phyloP scores from a whole-genome alignment of 2,888 invertebrate species.

The Drosophila barbarae region DNA sequence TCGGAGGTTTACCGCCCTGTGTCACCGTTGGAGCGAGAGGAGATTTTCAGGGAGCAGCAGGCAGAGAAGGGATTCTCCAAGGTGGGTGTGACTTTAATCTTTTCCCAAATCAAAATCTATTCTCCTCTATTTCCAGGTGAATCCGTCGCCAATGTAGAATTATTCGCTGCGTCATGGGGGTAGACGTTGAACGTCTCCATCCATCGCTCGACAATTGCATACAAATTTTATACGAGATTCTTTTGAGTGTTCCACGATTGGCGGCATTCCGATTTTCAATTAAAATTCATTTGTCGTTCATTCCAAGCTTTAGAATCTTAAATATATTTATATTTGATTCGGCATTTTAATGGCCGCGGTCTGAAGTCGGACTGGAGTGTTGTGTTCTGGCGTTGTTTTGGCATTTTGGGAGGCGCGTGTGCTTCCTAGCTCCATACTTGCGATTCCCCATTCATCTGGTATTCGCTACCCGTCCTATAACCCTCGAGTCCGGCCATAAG shows the following conservation, averaged over 20 bases:
- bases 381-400: constrained; percentile 18
- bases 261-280: constrained; percentile 33
- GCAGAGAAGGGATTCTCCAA: constrained; percentile 28
- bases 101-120: too few relatives aligned
- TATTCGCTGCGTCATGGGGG: constrained; percentile 26
- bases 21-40: constrained; percentile 44
- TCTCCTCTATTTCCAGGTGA: constrained; percentile 32
- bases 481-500: not conserved
- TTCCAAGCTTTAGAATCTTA: constrained; percentile 43
- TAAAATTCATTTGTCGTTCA: constrained; percentile 62
- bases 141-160: constrained; percentile 48
- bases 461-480: not conserved
- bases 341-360: constrained; percentile 30
- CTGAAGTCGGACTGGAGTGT: constrained; percentile 22
- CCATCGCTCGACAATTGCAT: constrained; percentile 41
- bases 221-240: constrained; percentile 45
- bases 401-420: constrained; percentile 46
- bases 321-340: constrained; percentile 38
- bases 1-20: constrained; percentile 54
- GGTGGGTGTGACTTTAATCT: constrained; percentile 18
- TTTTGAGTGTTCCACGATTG: constrained; percentile 32
- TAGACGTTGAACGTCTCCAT: constrained; percentile 12
- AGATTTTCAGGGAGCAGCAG: constrained; percentile 13
- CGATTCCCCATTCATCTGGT: constrained; percentile 4
- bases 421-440: constrained; percentile 65